Evolutionary conservation across 2,888 invertebrate genomes (phyloP).

Genomic region (Leucania comma): DNA sequence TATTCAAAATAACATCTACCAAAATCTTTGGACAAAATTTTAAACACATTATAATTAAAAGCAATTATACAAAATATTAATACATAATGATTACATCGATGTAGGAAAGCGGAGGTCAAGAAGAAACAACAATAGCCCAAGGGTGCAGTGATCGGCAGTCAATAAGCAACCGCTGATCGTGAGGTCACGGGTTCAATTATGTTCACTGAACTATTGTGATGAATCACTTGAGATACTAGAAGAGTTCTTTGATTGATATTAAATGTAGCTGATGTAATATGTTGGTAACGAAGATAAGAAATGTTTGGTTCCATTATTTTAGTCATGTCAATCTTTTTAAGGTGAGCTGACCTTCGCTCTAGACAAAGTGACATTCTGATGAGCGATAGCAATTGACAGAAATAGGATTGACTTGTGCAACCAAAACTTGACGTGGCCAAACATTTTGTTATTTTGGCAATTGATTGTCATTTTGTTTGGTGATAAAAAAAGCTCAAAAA

Average conservation of each 20-base stretch:
- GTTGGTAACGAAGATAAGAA: background rate
- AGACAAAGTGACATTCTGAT: too few species aligned
- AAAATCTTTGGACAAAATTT: background rate
- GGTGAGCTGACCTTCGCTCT: background rate
- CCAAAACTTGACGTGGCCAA: too few species aligned
- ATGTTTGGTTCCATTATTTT: background rate
- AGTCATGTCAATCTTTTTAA: background rate
- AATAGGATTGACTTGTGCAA: too few species aligned
- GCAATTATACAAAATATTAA: conserved; percentile 46
- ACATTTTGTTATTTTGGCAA: too few species aligned
- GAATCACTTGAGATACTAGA: conserved; percentile 48
- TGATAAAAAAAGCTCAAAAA: too few species aligned
- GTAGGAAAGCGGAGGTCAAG: conserved; percentile 55
- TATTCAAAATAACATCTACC: too few species aligned
- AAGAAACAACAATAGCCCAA: conserved; percentile 46
- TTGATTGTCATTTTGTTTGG: too few species aligned
- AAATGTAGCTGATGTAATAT: conserved; percentile 5
- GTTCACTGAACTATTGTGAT: conserved; percentile 51
- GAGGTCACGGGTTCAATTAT: conserved; percentile 54
- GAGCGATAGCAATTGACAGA: too few species aligned
- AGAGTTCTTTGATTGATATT: conserved; percentile 12
- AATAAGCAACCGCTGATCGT: conserved; percentile 44
- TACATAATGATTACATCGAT: conserved; percentile 48
- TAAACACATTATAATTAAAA: conserved; percentile 49
- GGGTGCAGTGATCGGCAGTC: conserved; percentile 56